Evolutionary conservation across 2,113 vertebrate species (phyloP).

Genomic region (Crotalus horridus): DNA sequence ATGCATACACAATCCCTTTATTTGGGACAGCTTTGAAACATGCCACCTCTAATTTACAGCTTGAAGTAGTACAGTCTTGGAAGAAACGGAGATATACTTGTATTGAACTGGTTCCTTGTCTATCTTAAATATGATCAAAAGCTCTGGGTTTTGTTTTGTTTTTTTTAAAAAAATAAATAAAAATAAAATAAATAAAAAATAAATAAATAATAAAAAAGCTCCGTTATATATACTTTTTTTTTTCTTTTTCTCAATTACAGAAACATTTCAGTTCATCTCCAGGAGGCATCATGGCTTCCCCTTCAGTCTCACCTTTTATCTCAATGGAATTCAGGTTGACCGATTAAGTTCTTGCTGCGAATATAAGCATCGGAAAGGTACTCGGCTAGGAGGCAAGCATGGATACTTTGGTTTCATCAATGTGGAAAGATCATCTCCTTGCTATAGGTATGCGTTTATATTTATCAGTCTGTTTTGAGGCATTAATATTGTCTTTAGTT

Average conservation of each 20-base stretch:
- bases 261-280: constrained; percentile 86
- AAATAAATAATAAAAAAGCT: no score
- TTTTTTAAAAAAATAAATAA: no score
- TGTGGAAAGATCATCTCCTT: constrained; percentile 84
- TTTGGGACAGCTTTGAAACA: background rate
- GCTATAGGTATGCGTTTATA: constrained; percentile 80
- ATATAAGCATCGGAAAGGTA: constrained; percentile 80
- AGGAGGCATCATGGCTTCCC: constrained; percentile 88
- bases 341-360: constrained; percentile 96
- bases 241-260: constrained; percentile 64
- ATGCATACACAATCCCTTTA: background rate
- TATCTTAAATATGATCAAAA: background rate
- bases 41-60: background rate
- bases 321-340: constrained; percentile 88
- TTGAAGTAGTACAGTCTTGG: background rate
- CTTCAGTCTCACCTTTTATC: constrained; percentile 92
- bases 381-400: constrained; percentile 76
- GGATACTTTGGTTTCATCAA: constrained; percentile 81
- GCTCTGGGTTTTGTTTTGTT: background rate
- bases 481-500: background rate
- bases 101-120: background rate
- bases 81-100: background rate
- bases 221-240: background rate
- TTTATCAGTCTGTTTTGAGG: background rate
- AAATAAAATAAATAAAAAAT: no score